Evolutionary conservation across 2,888 invertebrate species (phyloP).

Genomic region (Pheosia gnoma): DNA sequence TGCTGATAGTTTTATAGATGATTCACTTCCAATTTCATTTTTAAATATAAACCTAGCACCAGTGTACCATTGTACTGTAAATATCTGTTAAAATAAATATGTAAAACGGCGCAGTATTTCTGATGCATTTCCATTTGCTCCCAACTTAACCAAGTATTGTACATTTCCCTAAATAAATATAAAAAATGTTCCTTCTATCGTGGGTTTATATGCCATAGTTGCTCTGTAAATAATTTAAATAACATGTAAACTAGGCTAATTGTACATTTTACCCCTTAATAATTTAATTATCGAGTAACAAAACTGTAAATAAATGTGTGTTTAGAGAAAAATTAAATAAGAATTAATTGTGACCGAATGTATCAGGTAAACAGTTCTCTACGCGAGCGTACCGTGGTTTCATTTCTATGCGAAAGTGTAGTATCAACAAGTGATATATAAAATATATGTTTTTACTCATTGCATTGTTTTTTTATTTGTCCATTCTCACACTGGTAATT

Average conservation of each 20-base stretch:
- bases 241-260: conserved; percentile 44
- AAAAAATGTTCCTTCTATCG: conserved; percentile 53
- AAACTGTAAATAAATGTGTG: conserved; percentile 59
- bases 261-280: conserved; percentile 54
- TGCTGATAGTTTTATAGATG: too few relatives aligned
- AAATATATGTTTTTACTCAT: conserved; percentile 84
- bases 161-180: conserved; percentile 43
- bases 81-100: neutral
- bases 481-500: conserved; percentile 16
- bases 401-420: conserved; percentile 55
- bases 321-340: conserved; percentile 39
- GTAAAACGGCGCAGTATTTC: neutral
- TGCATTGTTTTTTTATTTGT: conserved; percentile 58
- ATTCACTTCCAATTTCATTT: too few relatives aligned
- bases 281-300: conserved; percentile 43
- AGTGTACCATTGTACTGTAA: too few relatives aligned
- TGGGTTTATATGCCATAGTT: conserved; percentile 54
- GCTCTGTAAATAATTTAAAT: conserved; percentile 38
- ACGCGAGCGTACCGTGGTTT: conserved; percentile 57
- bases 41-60: too few relatives aligned
- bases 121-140: conserved; percentile 17
- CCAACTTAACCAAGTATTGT: conserved; percentile 40
- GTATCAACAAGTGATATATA: conserved; percentile 67
- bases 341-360: conserved; percentile 61
- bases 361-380: conserved; percentile 57